Conservation (phyloP, 1,140 invertebrate species). For the Zaprionus tsacasi region DNA sequence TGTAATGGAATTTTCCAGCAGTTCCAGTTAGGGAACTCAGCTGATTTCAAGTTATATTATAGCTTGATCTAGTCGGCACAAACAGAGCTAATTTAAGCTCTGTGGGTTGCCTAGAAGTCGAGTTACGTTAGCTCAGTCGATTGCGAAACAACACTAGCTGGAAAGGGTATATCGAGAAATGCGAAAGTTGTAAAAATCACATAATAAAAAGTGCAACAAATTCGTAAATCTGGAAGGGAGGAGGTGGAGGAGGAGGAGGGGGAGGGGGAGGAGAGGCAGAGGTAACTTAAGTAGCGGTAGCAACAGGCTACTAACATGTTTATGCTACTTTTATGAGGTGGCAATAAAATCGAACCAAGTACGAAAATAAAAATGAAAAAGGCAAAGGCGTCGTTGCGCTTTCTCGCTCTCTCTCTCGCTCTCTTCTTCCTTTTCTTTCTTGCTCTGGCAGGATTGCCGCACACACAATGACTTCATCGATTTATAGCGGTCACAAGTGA, state of each 20-base stretch:
- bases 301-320: constrained; percentile 83
- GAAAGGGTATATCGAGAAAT: constrained; percentile 14
- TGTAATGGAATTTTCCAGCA: neutral
- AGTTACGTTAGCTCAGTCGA: neutral
- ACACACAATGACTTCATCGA: constrained; percentile 80
- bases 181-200: constrained; percentile 30
- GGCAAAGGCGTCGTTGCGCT: constrained; percentile 17
- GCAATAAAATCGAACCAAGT: constrained; percentile 81
- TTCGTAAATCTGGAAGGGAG: constrained; percentile 45
- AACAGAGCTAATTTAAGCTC: neutral
- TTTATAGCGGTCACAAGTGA: constrained; percentile 81
- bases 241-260: neutral
- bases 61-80: neutral
- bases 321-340: constrained; percentile 81
- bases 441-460: constrained; percentile 30
- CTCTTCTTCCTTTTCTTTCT: neutral
- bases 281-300: constrained; percentile 80
- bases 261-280: neutral
- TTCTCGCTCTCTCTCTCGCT: neutral
- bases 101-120: neutral
- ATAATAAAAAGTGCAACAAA: constrained; percentile 68
- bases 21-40: neutral
- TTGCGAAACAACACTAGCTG: neutral
- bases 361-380: constrained; percentile 73
- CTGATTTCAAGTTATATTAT: neutral